These are phyloP conservation scores for Stratiomys singularior DNA, from an alignment of 2,888 invertebrate species.

Conservation along the genomic window DNA sequence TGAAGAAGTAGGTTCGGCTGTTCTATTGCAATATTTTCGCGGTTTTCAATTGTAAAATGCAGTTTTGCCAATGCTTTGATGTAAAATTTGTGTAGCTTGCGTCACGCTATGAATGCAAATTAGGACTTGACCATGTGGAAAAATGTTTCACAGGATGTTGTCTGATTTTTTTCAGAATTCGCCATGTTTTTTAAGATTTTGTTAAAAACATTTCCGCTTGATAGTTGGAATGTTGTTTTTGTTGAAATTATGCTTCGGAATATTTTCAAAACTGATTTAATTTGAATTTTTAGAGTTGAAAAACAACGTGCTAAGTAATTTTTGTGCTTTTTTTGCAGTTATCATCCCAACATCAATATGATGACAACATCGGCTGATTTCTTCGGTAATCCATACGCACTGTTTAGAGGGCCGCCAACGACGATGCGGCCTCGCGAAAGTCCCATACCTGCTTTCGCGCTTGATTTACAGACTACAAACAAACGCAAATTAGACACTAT, in stretches of 20 bases:
- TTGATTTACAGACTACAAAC: conserved; percentile 63
- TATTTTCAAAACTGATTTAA: too few relatives aligned
- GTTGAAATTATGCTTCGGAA: too few relatives aligned
- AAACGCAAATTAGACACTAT: conserved; percentile 61
- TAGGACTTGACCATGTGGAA: conserved; percentile 33
- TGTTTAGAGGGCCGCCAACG: conserved; percentile 62
- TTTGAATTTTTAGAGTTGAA: too few relatives aligned
- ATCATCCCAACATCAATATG: conserved; percentile 58
- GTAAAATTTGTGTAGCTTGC: conserved; percentile 10
- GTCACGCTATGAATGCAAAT: conserved; percentile 34
- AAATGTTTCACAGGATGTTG: neutral
- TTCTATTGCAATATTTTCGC: conserved; percentile 34
- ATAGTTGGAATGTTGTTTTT: too few relatives aligned
- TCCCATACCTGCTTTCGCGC: conserved; percentile 59
- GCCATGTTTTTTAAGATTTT: too few relatives aligned
- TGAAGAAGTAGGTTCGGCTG: neutral
- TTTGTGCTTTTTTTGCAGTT: conserved; percentile 49
- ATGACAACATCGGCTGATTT: conserved; percentile 64
- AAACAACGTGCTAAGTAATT: too few relatives aligned
- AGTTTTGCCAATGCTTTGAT: conserved; percentile 38
- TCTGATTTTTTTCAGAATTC: neutral
- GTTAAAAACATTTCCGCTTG: too few relatives aligned
- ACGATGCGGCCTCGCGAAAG: conserved; percentile 62
- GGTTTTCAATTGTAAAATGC: conserved; percentile 43
- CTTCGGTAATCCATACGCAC: conserved; percentile 64